Evolutionary conservation across 1,140 invertebrate species (phyloP).

Genomic region (Neodiprion fabricii): DNA sequence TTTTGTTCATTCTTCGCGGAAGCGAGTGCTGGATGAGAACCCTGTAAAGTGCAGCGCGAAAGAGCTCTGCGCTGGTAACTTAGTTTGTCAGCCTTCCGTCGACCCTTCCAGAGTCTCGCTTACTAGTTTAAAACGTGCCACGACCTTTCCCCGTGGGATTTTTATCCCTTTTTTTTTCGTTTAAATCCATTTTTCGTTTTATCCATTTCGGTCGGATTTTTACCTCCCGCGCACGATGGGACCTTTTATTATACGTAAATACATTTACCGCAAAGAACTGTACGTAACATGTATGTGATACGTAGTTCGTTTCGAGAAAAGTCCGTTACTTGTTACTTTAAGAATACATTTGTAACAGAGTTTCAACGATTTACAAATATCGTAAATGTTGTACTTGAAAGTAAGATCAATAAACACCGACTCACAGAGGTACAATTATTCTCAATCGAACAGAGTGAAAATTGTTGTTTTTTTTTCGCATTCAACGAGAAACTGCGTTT

Average conservation of each 20-base stretch:
- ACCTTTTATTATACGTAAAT: background rate
- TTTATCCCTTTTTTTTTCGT: background rate
- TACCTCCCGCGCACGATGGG: background rate
- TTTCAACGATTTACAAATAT: no score
- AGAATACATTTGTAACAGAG: no score
- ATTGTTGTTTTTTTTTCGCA: no score
- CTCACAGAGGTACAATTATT: no score
- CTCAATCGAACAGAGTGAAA: no score
- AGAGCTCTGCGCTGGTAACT: background rate
- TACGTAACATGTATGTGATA: no score
- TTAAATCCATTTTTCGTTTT: background rate
- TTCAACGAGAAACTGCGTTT: no score
- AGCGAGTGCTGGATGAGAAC: background rate
- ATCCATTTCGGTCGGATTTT: background rate
- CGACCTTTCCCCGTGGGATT: background rate
- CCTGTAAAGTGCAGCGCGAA: background rate
- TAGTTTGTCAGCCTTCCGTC: background rate
- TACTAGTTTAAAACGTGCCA: background rate
- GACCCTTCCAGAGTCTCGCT: constrained; percentile 1
- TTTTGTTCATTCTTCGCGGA: background rate
- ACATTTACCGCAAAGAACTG: no score
- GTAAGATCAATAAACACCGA: no score
- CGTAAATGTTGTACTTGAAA: no score
- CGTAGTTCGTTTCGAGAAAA: no score
- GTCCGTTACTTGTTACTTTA: no score